phyloP scores from a whole-genome alignment of 2,797 vertebrate genomes.

The Oreochromis grahami region DNA sequence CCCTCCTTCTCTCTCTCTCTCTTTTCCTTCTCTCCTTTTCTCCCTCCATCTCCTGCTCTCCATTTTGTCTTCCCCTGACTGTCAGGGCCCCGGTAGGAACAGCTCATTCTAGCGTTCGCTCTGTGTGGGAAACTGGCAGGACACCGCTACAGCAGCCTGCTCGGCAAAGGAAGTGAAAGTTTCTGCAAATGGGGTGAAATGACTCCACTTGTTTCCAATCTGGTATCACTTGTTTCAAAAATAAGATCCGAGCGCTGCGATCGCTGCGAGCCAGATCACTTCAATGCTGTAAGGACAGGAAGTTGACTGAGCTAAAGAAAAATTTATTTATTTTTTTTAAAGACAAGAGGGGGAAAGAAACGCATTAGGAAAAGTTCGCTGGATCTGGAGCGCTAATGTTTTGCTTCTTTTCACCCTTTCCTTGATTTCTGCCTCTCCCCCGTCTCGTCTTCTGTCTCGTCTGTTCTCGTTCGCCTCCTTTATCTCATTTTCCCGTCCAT shows the following conservation, averaged over 20 bases:
- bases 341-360: neutral
- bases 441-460: neutral
- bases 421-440: neutral
- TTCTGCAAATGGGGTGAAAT: conserved; percentile 38
- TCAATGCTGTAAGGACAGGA: neutral
- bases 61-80: conserved; percentile 31
- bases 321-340: neutral
- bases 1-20: neutral
- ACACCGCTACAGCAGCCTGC: conserved; percentile 20
- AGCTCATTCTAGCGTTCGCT: conserved; percentile 30
- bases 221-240: conserved; percentile 31
- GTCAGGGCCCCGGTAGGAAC: conserved; percentile 34
- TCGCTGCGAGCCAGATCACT: neutral
- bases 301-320: neutral
- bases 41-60: conserved; percentile 12
- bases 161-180: conserved; percentile 39
- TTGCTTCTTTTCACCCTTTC: neutral
- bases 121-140: conserved; percentile 43
- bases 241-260: neutral
- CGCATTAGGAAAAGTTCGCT: neutral
- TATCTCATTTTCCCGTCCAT: conserved; percentile 16
- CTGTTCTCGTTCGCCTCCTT: conserved; percentile 19
- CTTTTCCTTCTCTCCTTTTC: neutral
- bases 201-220: conserved; percentile 45
- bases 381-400: neutral